These are phyloP conservation scores for Carcharodon carcharias DNA, from an alignment of 2,797 vertebrate genomes.

Conservation along the genomic window DNA sequence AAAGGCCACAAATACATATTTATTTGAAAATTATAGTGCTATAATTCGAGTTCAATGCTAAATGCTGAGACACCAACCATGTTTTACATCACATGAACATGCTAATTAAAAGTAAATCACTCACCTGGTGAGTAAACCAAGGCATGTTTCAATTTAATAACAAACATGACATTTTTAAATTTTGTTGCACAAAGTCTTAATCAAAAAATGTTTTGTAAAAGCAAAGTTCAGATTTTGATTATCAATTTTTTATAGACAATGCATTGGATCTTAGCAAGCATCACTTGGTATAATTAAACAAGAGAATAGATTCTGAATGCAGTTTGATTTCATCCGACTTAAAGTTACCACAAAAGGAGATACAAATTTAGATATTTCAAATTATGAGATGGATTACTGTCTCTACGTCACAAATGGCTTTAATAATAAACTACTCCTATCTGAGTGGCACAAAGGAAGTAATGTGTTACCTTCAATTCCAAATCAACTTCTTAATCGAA, in stretches of 20 bases:
- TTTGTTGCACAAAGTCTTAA: constrained; percentile 9
- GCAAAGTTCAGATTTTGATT: not conserved
- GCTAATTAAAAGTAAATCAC: not conserved
- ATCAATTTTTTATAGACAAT: not conserved
- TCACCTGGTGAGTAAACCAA: constrained; percentile 24
- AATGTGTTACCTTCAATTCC: not conserved
- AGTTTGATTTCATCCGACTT: not conserved
- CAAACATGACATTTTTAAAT: not conserved
- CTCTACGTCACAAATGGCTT: not conserved
- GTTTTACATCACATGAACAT: not conserved
- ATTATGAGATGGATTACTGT: not conserved
- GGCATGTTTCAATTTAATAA: not conserved
- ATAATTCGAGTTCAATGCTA: not conserved
- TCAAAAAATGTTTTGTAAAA: constrained; percentile 12
- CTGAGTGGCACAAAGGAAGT: not conserved
- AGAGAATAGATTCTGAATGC: not conserved
- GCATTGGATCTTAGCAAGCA: constrained; percentile 1
- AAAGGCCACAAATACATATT: not conserved
- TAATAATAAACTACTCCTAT: not conserved
- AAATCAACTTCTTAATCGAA: not conserved
- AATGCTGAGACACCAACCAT: not conserved
- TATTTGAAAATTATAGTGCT: constrained; percentile 20
- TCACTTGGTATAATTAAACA: not conserved
- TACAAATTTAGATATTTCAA: not conserved
- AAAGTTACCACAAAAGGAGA: not conserved